These are phyloP conservation scores for Arbacia lixula DNA, from an alignment of 53 echinoderm and acorn worm genomes.

Conservation along the genomic window DNA sequence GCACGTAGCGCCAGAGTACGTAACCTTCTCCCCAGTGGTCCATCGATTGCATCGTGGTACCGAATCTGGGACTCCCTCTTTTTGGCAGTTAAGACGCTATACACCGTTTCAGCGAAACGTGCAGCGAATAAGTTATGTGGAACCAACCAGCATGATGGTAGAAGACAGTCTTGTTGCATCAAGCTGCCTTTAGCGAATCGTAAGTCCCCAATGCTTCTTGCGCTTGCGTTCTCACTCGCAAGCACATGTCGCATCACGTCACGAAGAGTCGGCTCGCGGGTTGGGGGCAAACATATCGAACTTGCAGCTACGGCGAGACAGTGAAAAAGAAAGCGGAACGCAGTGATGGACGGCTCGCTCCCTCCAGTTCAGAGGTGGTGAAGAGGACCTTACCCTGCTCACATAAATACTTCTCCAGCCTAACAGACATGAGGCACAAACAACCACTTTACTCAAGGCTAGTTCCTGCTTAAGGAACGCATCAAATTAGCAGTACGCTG, in stretches of 20 bases:
- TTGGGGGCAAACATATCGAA: background rate
- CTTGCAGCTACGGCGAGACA: conserved; percentile 36
- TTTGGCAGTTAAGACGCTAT: conserved; percentile 51
- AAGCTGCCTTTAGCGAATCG: too few species aligned
- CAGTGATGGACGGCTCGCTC: too few species aligned
- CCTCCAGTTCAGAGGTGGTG: too few species aligned
- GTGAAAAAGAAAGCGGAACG: conserved; percentile 5
- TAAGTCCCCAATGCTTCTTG: too few species aligned
- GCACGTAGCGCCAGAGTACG: conserved; percentile 36
- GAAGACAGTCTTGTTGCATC: conserved; percentile 20
- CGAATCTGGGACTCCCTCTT: conserved; percentile 10
- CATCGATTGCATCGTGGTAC: conserved; percentile 12
- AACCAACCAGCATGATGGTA: conserved; percentile 41
- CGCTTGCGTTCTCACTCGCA: too few species aligned
- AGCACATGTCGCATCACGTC: background rate
- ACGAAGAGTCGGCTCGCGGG: background rate
- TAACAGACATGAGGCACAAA: too few species aligned
- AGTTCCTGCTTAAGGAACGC: too few species aligned
- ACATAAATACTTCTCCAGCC: too few species aligned
- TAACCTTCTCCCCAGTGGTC: background rate
- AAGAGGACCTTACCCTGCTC: too few species aligned
- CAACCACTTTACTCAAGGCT: too few species aligned
- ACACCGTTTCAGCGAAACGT: conserved; percentile 13
- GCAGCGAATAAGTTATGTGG: conserved; percentile 43
- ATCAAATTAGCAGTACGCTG: too few species aligned